Evolutionary conservation across 1,140 invertebrate species (phyloP).

Genomic region (Limonius californicus): DNA sequence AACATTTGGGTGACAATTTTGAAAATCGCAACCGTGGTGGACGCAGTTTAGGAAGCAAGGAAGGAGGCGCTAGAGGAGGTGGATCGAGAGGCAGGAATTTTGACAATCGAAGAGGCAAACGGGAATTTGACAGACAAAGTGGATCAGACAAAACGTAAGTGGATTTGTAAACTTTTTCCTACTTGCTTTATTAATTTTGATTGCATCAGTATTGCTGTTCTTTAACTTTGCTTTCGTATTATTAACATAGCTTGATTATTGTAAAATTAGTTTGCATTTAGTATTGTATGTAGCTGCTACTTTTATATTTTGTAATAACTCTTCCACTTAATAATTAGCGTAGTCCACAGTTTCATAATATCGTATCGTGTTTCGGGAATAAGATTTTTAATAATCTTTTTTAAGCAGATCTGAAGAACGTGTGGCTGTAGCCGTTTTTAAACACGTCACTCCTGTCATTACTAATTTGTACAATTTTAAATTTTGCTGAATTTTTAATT

Average conservation of each 20-base stretch:
- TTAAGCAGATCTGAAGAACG: too few species aligned
- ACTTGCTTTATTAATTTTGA: not conserved
- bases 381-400: too few species aligned
- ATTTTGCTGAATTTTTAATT: too few species aligned
- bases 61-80: slow-evolving; percentile 46
- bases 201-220: not conserved
- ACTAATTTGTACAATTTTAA: too few species aligned
- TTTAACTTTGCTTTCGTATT: not conserved
- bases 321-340: too few species aligned
- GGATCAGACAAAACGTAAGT: slow-evolving; percentile 88
- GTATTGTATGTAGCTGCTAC: not conserved
- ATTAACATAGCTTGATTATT: not conserved
- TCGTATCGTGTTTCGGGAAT: too few species aligned
- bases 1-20: slow-evolving; percentile 28
- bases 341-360: too few species aligned
- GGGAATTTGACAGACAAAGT: slow-evolving; percentile 92
- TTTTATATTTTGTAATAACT: not conserved
- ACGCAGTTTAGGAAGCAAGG: slow-evolving; percentile 36
- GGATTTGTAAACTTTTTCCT: slow-evolving; percentile 19
- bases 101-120: slow-evolving; percentile 71
- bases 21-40: slow-evolving; percentile 28
- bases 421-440: too few species aligned
- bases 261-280: not conserved
- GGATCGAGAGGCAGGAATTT: slow-evolving; percentile 52
- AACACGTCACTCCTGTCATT: too few species aligned